These are phyloP conservation scores for Bombyx mori DNA, from an alignment of 1,140 invertebrate species.

Conservation along the genomic window ASM3026992v2 NC_085130.1:5717501-5718000, in stretches of 20 bases:
- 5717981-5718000: constrained; percentile 30
- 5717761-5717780: constrained; percentile 66
- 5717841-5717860: constrained; percentile 87
- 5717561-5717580: constrained; percentile 76
- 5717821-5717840: constrained; percentile 90
- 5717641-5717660: constrained; percentile 15
- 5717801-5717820: constrained; percentile 80
- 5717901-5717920: constrained; percentile 59
- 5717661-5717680: constrained; percentile 27
- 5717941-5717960: constrained; percentile 49
- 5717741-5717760: constrained; percentile 68
- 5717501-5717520: constrained; percentile 50
- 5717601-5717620: constrained; percentile 71
- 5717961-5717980: constrained; percentile 53
- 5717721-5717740: constrained; percentile 70
- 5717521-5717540: constrained; percentile 87
- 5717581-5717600: constrained; percentile 83
- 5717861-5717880: constrained; percentile 80
- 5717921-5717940: constrained; percentile 32
- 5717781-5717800: constrained; percentile 58
- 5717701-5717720: constrained; percentile 76
- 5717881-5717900: constrained; percentile 67
- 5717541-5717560: constrained; percentile 83
- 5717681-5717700: constrained; percentile 67
- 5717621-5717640: constrained; percentile 16